A percentile compares a stretch with the other conserved stretches of the same genome.
Conservation (phyloP, 2,113 vertebrate genomes). For the Laterallus jamaicensis region DNA sequence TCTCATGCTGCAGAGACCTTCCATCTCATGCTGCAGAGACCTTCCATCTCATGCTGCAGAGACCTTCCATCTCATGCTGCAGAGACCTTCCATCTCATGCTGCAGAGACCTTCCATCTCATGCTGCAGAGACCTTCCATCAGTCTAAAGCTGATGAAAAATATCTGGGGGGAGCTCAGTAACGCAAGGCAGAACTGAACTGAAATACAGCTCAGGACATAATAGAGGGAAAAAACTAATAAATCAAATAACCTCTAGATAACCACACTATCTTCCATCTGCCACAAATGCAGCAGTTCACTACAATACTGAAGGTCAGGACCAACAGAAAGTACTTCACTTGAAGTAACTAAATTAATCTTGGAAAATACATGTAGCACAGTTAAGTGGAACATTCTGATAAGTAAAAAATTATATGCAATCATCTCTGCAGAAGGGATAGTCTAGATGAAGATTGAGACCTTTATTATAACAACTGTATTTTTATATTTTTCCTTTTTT, state of each 20-base stretch:
- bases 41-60: too few relatives aligned
- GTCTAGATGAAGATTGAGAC: neutral
- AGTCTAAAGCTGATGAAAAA: neutral
- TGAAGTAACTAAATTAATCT: neutral
- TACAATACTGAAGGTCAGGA: neutral
- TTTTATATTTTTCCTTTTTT: neutral
- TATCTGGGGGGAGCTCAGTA: neutral
- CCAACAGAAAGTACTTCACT: neutral
- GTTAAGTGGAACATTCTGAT: neutral
- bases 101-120: neutral
- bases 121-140: neutral
- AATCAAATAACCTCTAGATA: neutral
- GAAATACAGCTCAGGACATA: neutral
- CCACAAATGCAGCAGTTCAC: neutral
- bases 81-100: neutral
- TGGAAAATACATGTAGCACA: neutral
- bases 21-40: too few relatives aligned
- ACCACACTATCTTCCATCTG: neutral
- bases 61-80: too few relatives aligned
- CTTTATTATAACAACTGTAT: neutral
- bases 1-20: too few relatives aligned
- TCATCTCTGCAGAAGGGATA: neutral
- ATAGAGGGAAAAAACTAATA: neutral
- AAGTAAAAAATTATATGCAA: neutral
- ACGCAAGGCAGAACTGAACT: neutral